Conservation (phyloP, 2,888 invertebrate species). For the Cetonia aurata region DNA sequence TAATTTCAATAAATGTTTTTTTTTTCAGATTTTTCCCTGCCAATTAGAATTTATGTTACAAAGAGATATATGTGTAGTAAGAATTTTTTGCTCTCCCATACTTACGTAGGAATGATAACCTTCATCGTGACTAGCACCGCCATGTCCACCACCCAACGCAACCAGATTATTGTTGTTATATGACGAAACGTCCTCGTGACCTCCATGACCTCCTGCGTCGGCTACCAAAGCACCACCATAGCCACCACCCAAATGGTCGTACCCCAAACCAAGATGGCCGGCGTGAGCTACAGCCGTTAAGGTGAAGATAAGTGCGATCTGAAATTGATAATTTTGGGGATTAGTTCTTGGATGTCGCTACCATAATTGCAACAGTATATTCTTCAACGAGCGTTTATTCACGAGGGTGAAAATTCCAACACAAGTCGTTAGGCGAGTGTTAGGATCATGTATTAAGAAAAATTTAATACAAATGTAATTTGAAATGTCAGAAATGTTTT, state of each 20-base stretch:
- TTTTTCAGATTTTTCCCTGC: too few relatives aligned
- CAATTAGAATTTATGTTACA: too few relatives aligned
- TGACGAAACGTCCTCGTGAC: slow-evolving; percentile 34
- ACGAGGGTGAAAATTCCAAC: too few relatives aligned
- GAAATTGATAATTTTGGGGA: slow-evolving; percentile 8
- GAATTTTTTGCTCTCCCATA: background rate
- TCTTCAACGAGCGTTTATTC: too few relatives aligned
- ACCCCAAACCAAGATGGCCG: slow-evolving; percentile 37
- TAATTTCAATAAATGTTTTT: too few relatives aligned
- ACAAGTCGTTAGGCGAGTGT: too few relatives aligned
- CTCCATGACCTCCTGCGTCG: slow-evolving; percentile 1
- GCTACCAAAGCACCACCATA: background rate
- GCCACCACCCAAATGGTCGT: slow-evolving; percentile 31
- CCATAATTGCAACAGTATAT: too few relatives aligned
- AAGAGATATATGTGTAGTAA: too few relatives aligned
- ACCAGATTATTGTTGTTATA: slow-evolving; percentile 25
- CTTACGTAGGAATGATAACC: slow-evolving; percentile 34
- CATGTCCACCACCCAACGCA: slow-evolving; percentile 36
- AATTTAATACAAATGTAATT: too few relatives aligned
- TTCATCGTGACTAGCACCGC: slow-evolving; percentile 30
- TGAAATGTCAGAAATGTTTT: too few relatives aligned
- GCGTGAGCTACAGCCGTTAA: slow-evolving; percentile 39
- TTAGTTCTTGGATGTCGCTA: background rate
- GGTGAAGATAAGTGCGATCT: slow-evolving; percentile 35
- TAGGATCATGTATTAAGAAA: too few relatives aligned